Base-by-base conservation (phyloP, 2,888 invertebrate genomes). In the Hydraecia micacea region DNA sequence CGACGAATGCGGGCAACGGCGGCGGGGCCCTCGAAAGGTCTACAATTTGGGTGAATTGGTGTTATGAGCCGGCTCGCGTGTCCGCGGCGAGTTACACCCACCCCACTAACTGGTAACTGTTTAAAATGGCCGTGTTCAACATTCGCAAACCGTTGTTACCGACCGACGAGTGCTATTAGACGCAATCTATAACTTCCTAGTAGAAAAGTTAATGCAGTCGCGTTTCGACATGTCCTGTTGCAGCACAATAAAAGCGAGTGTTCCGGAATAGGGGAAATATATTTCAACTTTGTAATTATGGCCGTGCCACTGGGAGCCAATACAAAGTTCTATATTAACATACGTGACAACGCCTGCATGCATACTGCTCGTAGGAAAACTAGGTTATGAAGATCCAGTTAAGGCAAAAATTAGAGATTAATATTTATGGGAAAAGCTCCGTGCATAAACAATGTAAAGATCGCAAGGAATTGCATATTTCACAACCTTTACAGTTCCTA, bases 101-200 rank as follows among this genome's bases (percentile, higher is more conserved):
- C 77, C 84, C 83, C 74, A 72, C 76, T 81, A 76, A 88, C 88
- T 72, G 79, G 87, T 86, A 90, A 90, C 89, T 85, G 89, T 91
- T 92, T 91, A 88, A 92, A 92, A 91, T 90, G 90, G 89, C 84
- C 88, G 90, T 90, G 90, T 92, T 90, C 86, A 87, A 91, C 89
- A 88, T 85, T 87, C 81, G 83, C 83, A 77, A 83, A 86, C 81
- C 75, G 79, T 79, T 83, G 83, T 83, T 81, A 76, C 73, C 63
- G 69, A 76, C 73, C 63, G 69, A 83, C 77, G 58, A 86, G 81
- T 84, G 85, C 86, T 82, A 85, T 86, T 87, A 88, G 52, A 79
- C 65, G 39, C 73, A 86, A 83, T 83, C 84, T 85, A 84, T 81
- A 65, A 68, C 72, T 80, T 65, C 60, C 36, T 39, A 39, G 55